Percentiles rank a stretch among this genome's conserved stretches.
phyloP scores from a whole-genome alignment of 1,140 invertebrate genomes.

The Chionoecetes opilio region DNA sequence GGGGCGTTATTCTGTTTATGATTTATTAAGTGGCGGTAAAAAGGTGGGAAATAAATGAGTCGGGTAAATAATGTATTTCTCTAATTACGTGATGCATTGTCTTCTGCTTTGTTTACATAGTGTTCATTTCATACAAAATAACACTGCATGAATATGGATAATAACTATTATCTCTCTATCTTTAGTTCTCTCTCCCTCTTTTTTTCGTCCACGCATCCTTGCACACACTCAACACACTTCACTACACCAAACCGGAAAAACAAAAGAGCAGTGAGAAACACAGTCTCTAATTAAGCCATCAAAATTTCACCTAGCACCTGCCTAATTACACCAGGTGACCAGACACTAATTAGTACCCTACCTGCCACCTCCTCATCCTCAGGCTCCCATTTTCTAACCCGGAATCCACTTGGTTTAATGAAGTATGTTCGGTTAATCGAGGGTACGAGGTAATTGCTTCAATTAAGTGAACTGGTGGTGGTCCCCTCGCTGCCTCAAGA shows the following conservation, averaged over 20 bases:
- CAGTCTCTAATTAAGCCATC: slow-evolving; percentile 48
- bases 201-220: neutral
- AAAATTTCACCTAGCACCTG: slow-evolving; percentile 55
- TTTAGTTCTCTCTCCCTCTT: neutral
- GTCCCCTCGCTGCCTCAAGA: slow-evolving; percentile 13
- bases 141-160: too few species aligned
- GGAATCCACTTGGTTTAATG: slow-evolving; percentile 29
- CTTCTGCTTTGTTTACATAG: neutral
- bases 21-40: slow-evolving; percentile 9
- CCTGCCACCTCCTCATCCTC: neutral
- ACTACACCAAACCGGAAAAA: slow-evolving; percentile 4
- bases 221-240: neutral
- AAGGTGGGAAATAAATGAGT: neutral
- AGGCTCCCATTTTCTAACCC: neutral
- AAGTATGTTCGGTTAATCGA: slow-evolving; percentile 50
- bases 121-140: neutral
- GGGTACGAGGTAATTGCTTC: slow-evolving; percentile 63
- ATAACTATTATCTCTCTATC: too few species aligned
- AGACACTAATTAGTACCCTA: slow-evolving; percentile 51
- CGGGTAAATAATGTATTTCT: slow-evolving; percentile 10
- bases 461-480: slow-evolving; percentile 67
- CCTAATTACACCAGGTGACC: slow-evolving; percentile 59
- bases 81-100: neutral
- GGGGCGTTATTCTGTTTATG: neutral
- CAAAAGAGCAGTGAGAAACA: slow-evolving; percentile 2